Conservation (phyloP, 2,888 invertebrate species). For the Pterobdella sp. region DNA sequence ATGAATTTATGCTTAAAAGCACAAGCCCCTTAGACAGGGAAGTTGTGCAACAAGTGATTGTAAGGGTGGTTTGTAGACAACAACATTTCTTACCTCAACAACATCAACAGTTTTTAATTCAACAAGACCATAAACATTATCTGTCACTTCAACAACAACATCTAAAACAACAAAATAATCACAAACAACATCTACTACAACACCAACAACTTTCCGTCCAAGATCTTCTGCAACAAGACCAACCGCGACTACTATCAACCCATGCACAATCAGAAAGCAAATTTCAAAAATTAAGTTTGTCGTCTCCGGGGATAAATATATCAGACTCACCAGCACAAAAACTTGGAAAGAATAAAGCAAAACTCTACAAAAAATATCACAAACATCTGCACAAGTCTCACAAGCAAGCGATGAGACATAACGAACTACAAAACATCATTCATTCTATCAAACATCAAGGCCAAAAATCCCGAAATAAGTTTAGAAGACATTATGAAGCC, state of each 20-base stretch:
- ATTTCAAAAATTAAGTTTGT: background rate
- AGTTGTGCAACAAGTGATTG: background rate
- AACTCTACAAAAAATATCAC: background rate
- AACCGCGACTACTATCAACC: background rate
- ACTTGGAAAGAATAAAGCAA: background rate
- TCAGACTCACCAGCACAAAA: background rate
- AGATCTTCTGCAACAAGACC: background rate
- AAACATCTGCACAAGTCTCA: background rate
- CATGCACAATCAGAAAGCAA: background rate
- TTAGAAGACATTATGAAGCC: background rate
- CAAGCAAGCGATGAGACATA: background rate
- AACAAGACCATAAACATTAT: slow-evolving; percentile 2
- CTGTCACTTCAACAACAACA: slow-evolving; percentile 1
- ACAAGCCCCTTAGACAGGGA: slow-evolving; percentile 21
- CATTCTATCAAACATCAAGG: background rate
- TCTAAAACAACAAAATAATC: background rate
- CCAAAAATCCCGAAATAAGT: background rate
- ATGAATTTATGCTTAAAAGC: slow-evolving; percentile 21
- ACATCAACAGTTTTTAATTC: background rate
- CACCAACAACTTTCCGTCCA: background rate
- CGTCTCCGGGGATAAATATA: background rate
- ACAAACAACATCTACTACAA: background rate
- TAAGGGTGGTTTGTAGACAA: background rate
- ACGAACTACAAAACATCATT: background rate
- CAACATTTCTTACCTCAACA: background rate